A percentile compares a stretch with the other conserved stretches of the same genome.
Conservation (phyloP, 2,113 vertebrate genomes). For the Microcebus murinus region DNA sequence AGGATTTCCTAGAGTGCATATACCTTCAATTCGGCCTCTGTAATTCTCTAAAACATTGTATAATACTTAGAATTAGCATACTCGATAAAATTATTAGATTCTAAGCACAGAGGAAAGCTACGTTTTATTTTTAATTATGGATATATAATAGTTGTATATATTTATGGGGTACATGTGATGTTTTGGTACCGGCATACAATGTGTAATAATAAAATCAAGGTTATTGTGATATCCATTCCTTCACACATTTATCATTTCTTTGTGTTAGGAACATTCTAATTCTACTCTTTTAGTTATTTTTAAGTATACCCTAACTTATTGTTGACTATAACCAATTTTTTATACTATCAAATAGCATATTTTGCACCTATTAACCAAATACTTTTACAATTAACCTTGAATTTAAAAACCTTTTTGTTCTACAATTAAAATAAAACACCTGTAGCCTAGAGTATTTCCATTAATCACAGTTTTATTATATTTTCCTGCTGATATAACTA, state of each 20-base stretch:
- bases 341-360: too few relatives aligned
- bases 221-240: too few relatives aligned
- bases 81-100: not conserved
- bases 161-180: too few relatives aligned
- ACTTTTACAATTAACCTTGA: not conserved
- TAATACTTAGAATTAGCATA: not conserved
- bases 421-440: not conserved
- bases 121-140: not conserved
- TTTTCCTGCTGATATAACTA: not conserved
- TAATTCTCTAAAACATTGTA: not conserved
- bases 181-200: too few relatives aligned
- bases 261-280: too few relatives aligned
- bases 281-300: too few relatives aligned
- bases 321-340: too few relatives aligned
- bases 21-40: not conserved
- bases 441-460: not conserved
- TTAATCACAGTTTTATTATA: not conserved
- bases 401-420: not conserved
- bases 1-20: not conserved
- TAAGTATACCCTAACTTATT: too few relatives aligned
- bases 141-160: too few relatives aligned
- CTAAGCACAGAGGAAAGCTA: not conserved
- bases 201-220: too few relatives aligned
- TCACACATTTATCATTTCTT: too few relatives aligned
- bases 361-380: not conserved